Percentiles rank a stretch among this genome's conserved stretches.
Conservation (phyloP, 2,113 vertebrate species). For the Electrona antarctica region DNA sequence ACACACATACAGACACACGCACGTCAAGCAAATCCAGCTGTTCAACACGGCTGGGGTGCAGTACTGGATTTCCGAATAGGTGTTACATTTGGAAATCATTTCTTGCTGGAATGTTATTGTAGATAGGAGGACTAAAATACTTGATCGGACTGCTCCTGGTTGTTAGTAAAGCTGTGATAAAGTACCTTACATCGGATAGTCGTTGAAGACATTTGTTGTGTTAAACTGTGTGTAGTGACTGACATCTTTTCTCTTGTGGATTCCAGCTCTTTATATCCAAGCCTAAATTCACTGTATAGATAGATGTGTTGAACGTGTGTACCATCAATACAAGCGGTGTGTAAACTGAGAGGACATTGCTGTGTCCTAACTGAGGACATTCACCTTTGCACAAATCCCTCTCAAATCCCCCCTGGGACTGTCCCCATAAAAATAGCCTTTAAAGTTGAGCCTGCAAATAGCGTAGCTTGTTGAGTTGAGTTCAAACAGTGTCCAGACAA, state of each 20-base stretch:
- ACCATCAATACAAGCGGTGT: conserved; percentile 60
- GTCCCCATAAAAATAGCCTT: conserved; percentile 53
- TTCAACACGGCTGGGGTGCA: conserved; percentile 1
- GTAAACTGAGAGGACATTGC: conserved; percentile 59
- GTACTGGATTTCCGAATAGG: conserved; percentile 18
- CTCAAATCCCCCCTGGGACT: conserved; percentile 12
- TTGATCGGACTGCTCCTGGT: neutral
- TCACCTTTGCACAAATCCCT: conserved; percentile 64
- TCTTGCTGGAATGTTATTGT: neutral
- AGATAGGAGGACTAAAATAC: neutral
- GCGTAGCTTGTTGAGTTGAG: neutral
- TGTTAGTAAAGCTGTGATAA: neutral
- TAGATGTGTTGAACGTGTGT: neutral
- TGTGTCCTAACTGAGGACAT: conserved; percentile 51
- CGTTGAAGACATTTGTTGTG: neutral
- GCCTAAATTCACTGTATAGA: conserved; percentile 31
- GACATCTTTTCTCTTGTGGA: conserved; percentile 8
- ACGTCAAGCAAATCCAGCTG: too few species aligned
- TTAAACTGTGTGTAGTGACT: neutral
- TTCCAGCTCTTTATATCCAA: conserved; percentile 11
- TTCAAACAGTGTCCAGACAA: neutral
- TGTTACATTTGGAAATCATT: neutral
- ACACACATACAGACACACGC: neutral
- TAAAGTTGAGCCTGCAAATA: neutral
- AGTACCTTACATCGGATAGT: too few species aligned